A percentile compares a stretch with the other conserved stretches of the same genome.
phyloP scores from a whole-genome alignment of 2,113 vertebrate genomes.

The Campylomormyrus numenius region DNA sequence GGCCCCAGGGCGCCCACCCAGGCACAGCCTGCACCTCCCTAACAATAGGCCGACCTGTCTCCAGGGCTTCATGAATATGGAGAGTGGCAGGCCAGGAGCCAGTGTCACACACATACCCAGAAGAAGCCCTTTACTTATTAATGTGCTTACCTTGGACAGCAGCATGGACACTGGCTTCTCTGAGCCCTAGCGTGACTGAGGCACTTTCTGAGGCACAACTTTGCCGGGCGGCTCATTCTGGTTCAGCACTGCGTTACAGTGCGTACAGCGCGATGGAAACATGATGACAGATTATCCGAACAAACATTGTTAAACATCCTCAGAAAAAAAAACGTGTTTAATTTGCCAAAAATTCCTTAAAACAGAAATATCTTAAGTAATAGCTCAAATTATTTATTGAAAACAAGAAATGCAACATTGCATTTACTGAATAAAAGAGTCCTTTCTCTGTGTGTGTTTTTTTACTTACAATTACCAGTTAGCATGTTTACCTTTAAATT shows the following conservation, averaged over 20 bases:
- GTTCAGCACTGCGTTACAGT: not conserved
- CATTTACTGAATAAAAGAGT: not conserved
- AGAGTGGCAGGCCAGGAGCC: conserved; percentile 49
- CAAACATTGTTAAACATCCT: not conserved
- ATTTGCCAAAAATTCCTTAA: not conserved
- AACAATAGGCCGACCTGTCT: conserved; percentile 55
- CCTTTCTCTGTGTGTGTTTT: not conserved
- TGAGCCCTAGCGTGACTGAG: not conserved
- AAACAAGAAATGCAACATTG: not conserved
- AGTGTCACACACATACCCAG: conserved; percentile 36
- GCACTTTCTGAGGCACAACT: not conserved
- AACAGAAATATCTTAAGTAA: not conserved
- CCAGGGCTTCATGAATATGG: conserved; percentile 62
- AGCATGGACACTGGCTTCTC: not conserved
- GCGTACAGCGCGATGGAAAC: not conserved
- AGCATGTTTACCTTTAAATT: not conserved
- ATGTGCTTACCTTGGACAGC: conserved; percentile 19
- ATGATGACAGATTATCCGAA: not conserved
- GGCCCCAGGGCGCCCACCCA: conserved; percentile 41
- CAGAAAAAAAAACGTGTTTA: not conserved
- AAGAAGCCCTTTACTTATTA: conserved; percentile 18
- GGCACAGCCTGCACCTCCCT: conserved; percentile 34
- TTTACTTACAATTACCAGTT: not conserved
- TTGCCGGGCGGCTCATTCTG: not conserved
- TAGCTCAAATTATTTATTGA: not conserved